Conservation (phyloP, 92 coral and sea anemone species). For the Palythoa heliodiscus region DNA sequence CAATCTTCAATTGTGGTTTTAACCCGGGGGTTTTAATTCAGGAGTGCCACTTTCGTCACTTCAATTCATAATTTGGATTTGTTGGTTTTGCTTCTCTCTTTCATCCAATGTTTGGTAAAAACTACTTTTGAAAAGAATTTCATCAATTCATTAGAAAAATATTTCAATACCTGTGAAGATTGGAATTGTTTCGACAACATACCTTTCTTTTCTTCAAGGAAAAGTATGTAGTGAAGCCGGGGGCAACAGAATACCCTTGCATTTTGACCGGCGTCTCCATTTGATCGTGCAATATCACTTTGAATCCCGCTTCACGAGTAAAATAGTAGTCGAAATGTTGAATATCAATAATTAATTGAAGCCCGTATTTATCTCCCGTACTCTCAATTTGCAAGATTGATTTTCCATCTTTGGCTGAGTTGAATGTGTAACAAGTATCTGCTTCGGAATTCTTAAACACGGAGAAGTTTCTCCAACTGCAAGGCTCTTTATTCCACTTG, state of each 20-base stretch:
- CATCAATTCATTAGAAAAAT: not conserved
- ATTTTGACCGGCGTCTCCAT: constrained; percentile 84
- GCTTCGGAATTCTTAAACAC: constrained; percentile 75
- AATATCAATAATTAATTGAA: constrained; percentile 65
- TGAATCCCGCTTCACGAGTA: constrained; percentile 76
- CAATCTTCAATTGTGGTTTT: not conserved
- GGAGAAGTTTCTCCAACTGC: constrained; percentile 70
- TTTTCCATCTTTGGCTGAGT: constrained; percentile 65
- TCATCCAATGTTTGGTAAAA: too few relatives aligned
- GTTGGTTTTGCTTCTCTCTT: too few relatives aligned
- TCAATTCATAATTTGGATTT: too few relatives aligned
- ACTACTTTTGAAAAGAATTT: too few relatives aligned
- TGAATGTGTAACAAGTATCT: constrained; percentile 79
- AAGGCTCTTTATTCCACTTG: constrained; percentile 59
- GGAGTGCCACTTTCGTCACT: not conserved
- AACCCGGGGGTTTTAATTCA: not conserved
- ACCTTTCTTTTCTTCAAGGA: constrained; percentile 73
- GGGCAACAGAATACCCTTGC: constrained; percentile 85
- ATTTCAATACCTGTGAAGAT: not conserved
- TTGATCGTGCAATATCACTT: constrained; percentile 81
- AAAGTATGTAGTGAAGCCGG: constrained; percentile 87
- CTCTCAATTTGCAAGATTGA: constrained; percentile 43
- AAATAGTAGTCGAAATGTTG: constrained; percentile 80
- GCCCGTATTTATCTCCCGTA: constrained; percentile 72
- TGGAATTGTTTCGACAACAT: not conserved